These are phyloP conservation scores for Herminia tarsipennalis DNA, from an alignment of 2,888 invertebrate species.

Conservation along the genomic window DNA sequence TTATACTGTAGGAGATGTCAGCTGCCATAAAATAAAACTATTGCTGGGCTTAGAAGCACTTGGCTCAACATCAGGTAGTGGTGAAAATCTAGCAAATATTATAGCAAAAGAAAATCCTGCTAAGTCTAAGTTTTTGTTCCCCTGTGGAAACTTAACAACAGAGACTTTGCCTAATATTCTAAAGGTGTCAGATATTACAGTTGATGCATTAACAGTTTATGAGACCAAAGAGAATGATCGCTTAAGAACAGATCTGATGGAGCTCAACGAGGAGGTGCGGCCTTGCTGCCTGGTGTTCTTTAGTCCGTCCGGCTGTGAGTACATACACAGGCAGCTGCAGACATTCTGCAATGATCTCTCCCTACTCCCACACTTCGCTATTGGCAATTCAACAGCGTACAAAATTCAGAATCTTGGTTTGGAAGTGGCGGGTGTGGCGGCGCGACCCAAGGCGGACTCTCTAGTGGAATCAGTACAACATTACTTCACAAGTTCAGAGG, in stretches of 20 bases:
- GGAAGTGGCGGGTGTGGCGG: conserved; percentile 74
- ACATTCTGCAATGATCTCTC: conserved; percentile 69
- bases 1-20: conserved; percentile 72
- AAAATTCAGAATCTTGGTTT: conserved; percentile 75
- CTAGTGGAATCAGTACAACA: conserved; percentile 60
- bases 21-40: conserved; percentile 59
- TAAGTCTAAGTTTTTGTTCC: conserved; percentile 66
- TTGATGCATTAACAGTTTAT: conserved; percentile 72
- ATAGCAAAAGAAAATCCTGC: conserved; percentile 60
- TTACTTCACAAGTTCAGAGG: conserved; percentile 56
- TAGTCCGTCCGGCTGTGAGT: conserved; percentile 78
- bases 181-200: conserved; percentile 47
- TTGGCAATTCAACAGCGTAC: conserved; percentile 77
- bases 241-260: conserved; percentile 60
- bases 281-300: conserved; percentile 76
- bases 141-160: conserved; percentile 72
- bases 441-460: conserved; percentile 62
- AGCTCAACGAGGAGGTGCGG: conserved; percentile 49
- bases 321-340: conserved; percentile 72
- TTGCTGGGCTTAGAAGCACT: conserved; percentile 67
- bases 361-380: conserved; percentile 73
- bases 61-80: conserved; percentile 66
- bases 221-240: conserved; percentile 75
- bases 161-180: conserved; percentile 65
- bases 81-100: conserved; percentile 65